Conservation (phyloP, 2,797 vertebrate species). For the Cetoscarus ocellatus region DNA sequence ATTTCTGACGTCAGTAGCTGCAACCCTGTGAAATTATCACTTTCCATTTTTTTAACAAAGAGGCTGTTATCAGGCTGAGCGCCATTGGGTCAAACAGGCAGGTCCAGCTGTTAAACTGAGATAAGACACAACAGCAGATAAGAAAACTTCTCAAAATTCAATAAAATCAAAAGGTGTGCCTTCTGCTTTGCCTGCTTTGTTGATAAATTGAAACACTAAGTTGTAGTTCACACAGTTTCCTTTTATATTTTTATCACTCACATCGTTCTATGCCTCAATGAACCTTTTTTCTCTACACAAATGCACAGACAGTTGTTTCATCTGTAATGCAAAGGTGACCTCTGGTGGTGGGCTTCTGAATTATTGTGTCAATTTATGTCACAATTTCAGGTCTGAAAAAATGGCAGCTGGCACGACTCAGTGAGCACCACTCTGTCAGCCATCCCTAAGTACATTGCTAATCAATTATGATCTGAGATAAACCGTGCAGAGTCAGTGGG, state of each 20-base stretch:
- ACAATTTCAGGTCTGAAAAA: too few relatives aligned
- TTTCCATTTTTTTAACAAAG: background rate
- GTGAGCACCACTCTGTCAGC: too few relatives aligned
- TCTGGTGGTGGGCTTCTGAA: slow-evolving; percentile 23
- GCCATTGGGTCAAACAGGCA: background rate
- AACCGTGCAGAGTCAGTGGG: too few relatives aligned
- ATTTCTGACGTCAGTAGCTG: background rate
- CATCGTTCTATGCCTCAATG: too few relatives aligned
- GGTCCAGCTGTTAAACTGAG: background rate
- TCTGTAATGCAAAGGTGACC: slow-evolving; percentile 7
- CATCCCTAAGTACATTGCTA: too few relatives aligned
- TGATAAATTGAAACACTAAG: too few relatives aligned
- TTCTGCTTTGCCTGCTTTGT: too few relatives aligned
- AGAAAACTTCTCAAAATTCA: background rate
- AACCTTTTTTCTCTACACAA: background rate
- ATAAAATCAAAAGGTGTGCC: background rate
- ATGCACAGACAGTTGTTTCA: background rate
- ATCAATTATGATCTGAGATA: too few relatives aligned
- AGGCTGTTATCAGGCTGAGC: background rate
- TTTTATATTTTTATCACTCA: too few relatives aligned
- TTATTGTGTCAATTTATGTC: background rate
- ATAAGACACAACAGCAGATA: background rate
- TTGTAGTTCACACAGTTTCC: too few relatives aligned
- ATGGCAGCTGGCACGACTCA: too few relatives aligned
- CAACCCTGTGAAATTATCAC: slow-evolving; percentile 3